A percentile compares a stretch with the other conserved stretches of the same genome.
Conservation (phyloP, 2,888 invertebrate genomes). For the Trisateles emortualis region DNA sequence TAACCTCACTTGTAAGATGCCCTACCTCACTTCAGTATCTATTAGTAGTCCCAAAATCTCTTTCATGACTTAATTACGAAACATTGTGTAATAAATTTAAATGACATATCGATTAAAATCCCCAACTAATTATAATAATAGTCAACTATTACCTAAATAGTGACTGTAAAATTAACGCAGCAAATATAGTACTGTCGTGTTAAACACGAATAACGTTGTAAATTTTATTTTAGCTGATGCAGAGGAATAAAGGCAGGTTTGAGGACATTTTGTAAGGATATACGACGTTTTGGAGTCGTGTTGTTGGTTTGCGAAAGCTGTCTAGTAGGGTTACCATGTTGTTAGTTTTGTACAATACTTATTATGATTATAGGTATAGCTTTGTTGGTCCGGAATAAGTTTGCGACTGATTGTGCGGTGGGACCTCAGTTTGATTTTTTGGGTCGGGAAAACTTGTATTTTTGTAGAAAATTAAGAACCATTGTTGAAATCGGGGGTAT, state of each 20-base stretch:
- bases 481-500: too few species aligned
- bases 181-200: slow-evolving; percentile 23
- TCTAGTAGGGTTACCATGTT: slow-evolving; percentile 21
- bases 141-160: slow-evolving; percentile 24
- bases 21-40: too few species aligned
- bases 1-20: too few species aligned
- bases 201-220: slow-evolving; percentile 37
- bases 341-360: too few species aligned
- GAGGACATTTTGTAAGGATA: slow-evolving; percentile 15
- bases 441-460: too few species aligned
- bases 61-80: slow-evolving; percentile 12
- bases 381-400: too few species aligned
- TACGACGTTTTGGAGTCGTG: slow-evolving; percentile 49
- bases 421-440: too few species aligned
- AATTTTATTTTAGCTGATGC: slow-evolving; percentile 28
- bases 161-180: slow-evolving; percentile 37
- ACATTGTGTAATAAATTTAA: slow-evolving; percentile 30
- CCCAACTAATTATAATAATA: slow-evolving; percentile 37
- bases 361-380: too few species aligned
- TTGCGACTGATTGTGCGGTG: too few species aligned
- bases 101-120: slow-evolving; percentile 40
- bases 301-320: slow-evolving; percentile 4
- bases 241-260: background rate
- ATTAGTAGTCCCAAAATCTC: background rate
- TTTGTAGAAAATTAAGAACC: too few species aligned